Percentiles rank a stretch among this genome's conserved stretches.
Conservation (phyloP, 2,888 invertebrate genomes). For the Isoperla grammatica region DNA sequence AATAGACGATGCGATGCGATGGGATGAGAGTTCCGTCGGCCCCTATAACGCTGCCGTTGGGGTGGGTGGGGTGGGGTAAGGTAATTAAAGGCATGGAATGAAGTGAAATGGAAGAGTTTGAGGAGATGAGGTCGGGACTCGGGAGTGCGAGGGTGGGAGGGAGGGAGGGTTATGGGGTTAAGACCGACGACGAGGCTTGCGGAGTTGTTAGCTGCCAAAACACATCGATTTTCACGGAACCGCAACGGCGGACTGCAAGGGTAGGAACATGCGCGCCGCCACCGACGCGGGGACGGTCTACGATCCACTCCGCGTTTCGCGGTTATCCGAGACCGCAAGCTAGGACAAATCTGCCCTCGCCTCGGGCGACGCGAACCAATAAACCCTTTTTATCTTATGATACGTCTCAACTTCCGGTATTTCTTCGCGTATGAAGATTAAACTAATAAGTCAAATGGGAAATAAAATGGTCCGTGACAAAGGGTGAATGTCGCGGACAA, state of each 20-base stretch:
- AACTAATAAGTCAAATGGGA: no score
- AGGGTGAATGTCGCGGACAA: no score
- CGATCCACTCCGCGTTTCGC: not conserved
- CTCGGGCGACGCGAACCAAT: constrained; percentile 5
- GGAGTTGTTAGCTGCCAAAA: constrained; percentile 30
- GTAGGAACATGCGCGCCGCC: constrained; percentile 14
- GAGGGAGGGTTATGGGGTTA: constrained; percentile 13
- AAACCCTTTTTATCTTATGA: constrained; percentile 2
- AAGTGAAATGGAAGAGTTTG: constrained; percentile 15
- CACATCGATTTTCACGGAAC: constrained; percentile 30
- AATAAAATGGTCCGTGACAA: no score
- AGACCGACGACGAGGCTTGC: constrained; percentile 25
- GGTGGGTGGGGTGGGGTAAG: constrained; percentile 13
- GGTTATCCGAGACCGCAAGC: constrained; percentile 8
- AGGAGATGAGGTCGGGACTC: constrained; percentile 1
- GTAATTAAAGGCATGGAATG: constrained; percentile 25
- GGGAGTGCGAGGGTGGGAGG: not conserved
- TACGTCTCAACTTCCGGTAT: no score
- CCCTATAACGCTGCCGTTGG: not conserved
- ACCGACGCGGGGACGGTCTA: constrained; percentile 14
- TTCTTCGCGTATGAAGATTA: no score
- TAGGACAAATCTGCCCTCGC: constrained; percentile 16
- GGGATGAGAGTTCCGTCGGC: constrained; percentile 6
- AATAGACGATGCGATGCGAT: constrained; percentile 12
- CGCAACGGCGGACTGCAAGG: constrained; percentile 19